phyloP scores from a whole-genome alignment of 2,888 invertebrate genomes.

The Limenitis camilla region DNA sequence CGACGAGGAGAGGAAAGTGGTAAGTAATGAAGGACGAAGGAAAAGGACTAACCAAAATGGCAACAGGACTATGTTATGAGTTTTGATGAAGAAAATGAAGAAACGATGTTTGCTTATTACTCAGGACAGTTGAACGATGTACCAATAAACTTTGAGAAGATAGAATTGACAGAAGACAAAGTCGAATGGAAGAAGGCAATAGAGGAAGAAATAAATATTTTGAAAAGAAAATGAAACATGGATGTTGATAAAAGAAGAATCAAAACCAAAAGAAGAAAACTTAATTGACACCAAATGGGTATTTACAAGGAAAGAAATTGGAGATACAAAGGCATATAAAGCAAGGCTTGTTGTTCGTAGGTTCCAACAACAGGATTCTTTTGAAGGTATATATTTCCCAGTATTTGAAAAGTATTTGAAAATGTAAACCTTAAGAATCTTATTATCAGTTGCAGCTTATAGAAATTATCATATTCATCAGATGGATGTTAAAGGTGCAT shows the following conservation, averaged over 20 bases:
- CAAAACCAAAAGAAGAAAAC: neutral
- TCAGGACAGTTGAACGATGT: no score
- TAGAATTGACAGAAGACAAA: no score
- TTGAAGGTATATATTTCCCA: constrained; percentile 4
- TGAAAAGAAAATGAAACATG: neutral
- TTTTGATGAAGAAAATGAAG: no score
- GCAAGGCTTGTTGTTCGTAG: constrained; percentile 7
- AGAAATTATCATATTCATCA: neutral
- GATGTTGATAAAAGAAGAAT: neutral
- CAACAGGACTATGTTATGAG: no score
- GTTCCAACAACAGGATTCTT: constrained; percentile 7
- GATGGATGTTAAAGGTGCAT: constrained; percentile 19
- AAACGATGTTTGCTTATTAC: no score
- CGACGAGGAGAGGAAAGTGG: no score
- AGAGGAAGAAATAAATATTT: no score
- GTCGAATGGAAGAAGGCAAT: no score
- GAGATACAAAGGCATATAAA: neutral
- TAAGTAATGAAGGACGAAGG: no score
- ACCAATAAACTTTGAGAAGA: no score
- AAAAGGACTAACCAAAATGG: no score
- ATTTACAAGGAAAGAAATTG: constrained; percentile 9
- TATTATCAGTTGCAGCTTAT: neutral
- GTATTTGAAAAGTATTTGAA: no score
- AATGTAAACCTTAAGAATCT: neutral
- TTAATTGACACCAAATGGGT: constrained; percentile 5